Percentiles rank a stretch among this genome's conserved stretches.
Evolutionary conservation across 2,113 vertebrate genomes (phyloP).

Genomic region (Odocoileus virginianus): DNA sequence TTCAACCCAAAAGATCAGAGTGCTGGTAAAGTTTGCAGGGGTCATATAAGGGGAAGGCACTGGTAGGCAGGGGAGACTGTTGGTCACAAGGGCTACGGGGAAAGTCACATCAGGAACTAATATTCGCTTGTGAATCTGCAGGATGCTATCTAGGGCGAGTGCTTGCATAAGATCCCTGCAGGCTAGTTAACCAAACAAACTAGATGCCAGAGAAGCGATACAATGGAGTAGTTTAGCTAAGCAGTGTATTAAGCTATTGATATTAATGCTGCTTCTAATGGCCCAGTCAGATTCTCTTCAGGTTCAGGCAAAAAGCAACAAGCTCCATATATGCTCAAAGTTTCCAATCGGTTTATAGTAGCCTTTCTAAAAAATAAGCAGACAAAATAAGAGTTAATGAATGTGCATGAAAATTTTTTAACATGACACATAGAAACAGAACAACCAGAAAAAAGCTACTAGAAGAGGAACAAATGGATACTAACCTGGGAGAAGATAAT

Average conservation of each 20-base stretch:
- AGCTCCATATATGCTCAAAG: not conserved
- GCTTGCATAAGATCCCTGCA: not conserved
- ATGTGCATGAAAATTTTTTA: not conserved
- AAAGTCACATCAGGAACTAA: not conserved
- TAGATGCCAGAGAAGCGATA: too few species aligned
- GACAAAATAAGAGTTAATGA: not conserved
- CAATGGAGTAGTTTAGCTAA: not conserved
- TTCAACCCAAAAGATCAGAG: not conserved
- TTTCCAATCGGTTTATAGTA: not conserved
- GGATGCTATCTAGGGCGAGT: rapidly evolving
- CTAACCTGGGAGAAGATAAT: not conserved
- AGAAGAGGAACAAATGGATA: not conserved
- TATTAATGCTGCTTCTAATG: not conserved
- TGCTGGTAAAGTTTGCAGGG: not conserved
- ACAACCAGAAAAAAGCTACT: not conserved
- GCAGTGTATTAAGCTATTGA: not conserved
- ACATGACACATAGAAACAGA: not conserved
- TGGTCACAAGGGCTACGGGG: not conserved
- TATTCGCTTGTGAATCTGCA: not conserved
- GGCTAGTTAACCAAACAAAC: not conserved
- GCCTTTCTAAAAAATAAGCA: not conserved
- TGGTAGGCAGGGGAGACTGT: not conserved
- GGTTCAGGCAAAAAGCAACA: not conserved
- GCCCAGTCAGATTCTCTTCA: not conserved
- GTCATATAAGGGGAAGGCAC: not conserved